A percentile compares a stretch with the other conserved stretches of the same genome.
Evolutionary conservation across 2,888 invertebrate genomes (phyloP).

Genomic region (Meganola albula): DNA sequence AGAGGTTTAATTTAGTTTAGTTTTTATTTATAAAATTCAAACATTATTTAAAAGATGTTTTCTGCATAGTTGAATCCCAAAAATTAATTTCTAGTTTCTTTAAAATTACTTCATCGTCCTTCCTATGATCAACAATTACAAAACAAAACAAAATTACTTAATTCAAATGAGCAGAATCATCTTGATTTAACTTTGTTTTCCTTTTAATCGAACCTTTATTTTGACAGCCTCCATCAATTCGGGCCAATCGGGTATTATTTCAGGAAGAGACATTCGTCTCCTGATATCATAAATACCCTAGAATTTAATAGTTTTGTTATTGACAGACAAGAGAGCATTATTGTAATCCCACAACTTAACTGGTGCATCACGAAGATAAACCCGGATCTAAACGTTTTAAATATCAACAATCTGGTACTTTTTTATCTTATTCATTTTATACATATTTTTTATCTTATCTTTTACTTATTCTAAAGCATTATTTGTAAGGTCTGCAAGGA

Average conservation of each 20-base stretch:
- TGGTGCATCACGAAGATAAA: too few species aligned
- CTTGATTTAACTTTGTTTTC: slow-evolving; percentile 39
- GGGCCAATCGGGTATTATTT: slow-evolving; percentile 89
- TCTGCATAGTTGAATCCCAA: slow-evolving; percentile 43
- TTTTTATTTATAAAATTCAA: slow-evolving; percentile 55
- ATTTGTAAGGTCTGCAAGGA: too few species aligned
- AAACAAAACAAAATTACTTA: too few species aligned
- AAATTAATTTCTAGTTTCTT: too few species aligned
- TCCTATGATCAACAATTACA: too few species aligned
- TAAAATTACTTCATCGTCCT: too few species aligned
- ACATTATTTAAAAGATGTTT: slow-evolving; percentile 58
- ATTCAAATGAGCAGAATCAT: slow-evolving; percentile 47
- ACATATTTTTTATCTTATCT: too few species aligned
- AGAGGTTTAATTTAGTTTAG: slow-evolving; percentile 45
- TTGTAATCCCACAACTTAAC: too few species aligned
- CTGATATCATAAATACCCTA: slow-evolving; percentile 83
- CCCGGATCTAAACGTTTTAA: too few species aligned
- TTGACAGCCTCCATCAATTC: slow-evolving; percentile 81
- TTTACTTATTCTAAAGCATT: too few species aligned
- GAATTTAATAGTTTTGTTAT: slow-evolving; percentile 67
- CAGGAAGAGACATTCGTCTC: slow-evolving; percentile 82
- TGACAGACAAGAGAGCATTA: slow-evolving; percentile 36
- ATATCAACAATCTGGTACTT: too few species aligned
- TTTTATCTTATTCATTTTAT: too few species aligned
- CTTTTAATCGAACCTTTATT: slow-evolving; percentile 81